A percentile compares a stretch with the other conserved stretches of the same genome.
Evolutionary conservation across 1,140 invertebrate species (phyloP).

Genomic region (Coptotermes formosanus): DNA sequence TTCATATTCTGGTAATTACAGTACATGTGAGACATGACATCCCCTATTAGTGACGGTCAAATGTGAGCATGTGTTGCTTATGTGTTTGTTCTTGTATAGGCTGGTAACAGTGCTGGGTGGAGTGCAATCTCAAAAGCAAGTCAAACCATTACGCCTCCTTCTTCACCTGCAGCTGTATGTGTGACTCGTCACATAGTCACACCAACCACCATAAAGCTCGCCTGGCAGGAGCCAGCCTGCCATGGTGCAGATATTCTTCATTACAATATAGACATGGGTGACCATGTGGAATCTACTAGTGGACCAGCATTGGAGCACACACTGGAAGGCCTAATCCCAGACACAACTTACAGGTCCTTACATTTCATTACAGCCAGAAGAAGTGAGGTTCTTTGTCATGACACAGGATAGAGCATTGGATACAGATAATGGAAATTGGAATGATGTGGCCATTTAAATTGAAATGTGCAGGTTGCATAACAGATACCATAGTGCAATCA

Average conservation of each 20-base stretch:
- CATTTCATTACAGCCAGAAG: neutral
- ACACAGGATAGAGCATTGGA: no score
- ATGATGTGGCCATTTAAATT: no score
- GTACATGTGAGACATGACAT: no score
- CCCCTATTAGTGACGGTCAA: no score
- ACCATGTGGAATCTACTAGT: constrained; percentile 54
- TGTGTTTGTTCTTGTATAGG: constrained; percentile 47
- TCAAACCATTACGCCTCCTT: constrained; percentile 65
- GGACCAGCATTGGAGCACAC: constrained; percentile 44
- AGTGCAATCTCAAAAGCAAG: constrained; percentile 65
- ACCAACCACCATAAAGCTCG: constrained; percentile 63
- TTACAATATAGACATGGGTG: constrained; percentile 75
- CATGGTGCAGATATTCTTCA: constrained; percentile 72
- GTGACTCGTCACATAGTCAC: constrained; percentile 60
- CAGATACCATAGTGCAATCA: no score
- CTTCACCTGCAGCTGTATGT: constrained; percentile 67
- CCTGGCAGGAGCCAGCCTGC: constrained; percentile 68
- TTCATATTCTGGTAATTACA: no score
- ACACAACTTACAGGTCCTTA: constrained; percentile 56
- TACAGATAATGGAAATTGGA: no score
- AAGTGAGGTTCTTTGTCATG: no score
- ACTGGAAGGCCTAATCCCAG: constrained; percentile 53
- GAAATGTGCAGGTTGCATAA: no score
- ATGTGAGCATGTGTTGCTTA: neutral
- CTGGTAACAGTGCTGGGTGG: constrained; percentile 72